These are phyloP conservation scores for Leptinotarsa undecemlineata DNA, from an alignment of 1,140 invertebrate genomes.

Conservation along the genomic window DNA sequence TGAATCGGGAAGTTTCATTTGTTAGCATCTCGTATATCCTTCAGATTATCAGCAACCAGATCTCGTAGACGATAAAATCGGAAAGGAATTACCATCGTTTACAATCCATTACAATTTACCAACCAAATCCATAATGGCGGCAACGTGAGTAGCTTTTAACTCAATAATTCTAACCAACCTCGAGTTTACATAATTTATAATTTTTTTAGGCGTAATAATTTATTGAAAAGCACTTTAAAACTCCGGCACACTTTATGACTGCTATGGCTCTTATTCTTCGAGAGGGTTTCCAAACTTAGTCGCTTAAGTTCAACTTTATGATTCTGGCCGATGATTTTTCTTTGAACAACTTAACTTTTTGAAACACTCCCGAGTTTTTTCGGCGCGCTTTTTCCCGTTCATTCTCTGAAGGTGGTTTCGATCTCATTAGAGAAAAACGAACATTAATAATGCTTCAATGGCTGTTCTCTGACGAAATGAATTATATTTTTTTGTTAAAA, in stretches of 20 bases:
- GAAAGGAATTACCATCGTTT: constrained; percentile 9
- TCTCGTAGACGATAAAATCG: neutral
- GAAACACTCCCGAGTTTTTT: constrained; percentile 22
- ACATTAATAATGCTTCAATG: neutral
- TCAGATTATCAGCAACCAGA: neutral
- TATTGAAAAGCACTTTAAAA: constrained; percentile 51
- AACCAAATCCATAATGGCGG: constrained; percentile 23
- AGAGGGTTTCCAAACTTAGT: constrained; percentile 40
- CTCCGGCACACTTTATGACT: constrained; percentile 47
- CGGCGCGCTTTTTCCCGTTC: neutral
- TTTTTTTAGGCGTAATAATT: constrained; percentile 48
- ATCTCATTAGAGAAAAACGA: constrained; percentile 5
- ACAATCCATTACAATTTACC: constrained; percentile 15
- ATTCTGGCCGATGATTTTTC: constrained; percentile 38
- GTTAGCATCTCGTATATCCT: neutral
- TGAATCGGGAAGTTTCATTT: too few species aligned
- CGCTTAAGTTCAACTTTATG: constrained; percentile 43
- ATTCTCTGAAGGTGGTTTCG: neutral
- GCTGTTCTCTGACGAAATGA: neutral
- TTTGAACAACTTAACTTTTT: constrained; percentile 39
- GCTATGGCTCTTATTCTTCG: constrained; percentile 45
- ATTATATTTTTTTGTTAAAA: too few species aligned
- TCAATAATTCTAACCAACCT: constrained; percentile 22
- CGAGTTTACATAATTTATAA: constrained; percentile 40
- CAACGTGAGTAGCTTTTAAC: constrained; percentile 26